Base-by-base conservation (phyloP, 2,797 vertebrate species). In the Girardinus metallicus region DNA sequence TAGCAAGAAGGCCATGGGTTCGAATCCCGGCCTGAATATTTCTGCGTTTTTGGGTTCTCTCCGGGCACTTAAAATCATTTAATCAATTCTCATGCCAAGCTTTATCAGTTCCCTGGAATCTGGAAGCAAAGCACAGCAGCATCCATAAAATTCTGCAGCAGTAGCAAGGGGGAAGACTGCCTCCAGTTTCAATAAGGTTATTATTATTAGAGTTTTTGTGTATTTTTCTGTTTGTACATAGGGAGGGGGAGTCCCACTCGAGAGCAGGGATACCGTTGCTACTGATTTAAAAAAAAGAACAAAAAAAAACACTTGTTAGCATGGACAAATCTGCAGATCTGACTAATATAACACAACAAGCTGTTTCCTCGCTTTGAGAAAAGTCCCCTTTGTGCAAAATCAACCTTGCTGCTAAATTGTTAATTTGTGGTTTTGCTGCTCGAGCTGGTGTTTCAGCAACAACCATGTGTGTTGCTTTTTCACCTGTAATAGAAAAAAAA, bases 271-370 rank as follows among this genome's bases (percentile, higher is more conserved):
- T 91, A 83, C 88, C 76, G 81, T 90, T 91, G 88, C 43, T 44
- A 53, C 51, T 85, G 85, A 83, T 80, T 88, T 13, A 44, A 44
- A n/a, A n/a, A n/a, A n/a, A n/a, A n/a, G n/a, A n/a, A n/a, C n/a
- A n/a, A n/a, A n/a, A n/a, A n/a, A n/a, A n/a, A n/a, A n/a, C 71
- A 80, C 86, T 89, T 92, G 83, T 93, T 88, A 81, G 88, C 49
- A 6, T 78, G 80, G 82, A 82, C 81, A 83, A 81, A 88, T 84
- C 84, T 85, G 77, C 82, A 89, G 87, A 92, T 92, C 81, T 18
- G 47, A 82, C 79, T 80, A 89, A 94, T 89, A 89, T 86, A 80
- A 68, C 75, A 83, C 78, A 39, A 77, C 46, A 85, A 88, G 82
- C 80, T 90, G 88, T 90, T 88, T 87, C 78, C 41, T 80, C 5